Evolutionary conservation across 2,113 vertebrate genomes (phyloP).

Genomic region (Agapornis roseicollis): DNA sequence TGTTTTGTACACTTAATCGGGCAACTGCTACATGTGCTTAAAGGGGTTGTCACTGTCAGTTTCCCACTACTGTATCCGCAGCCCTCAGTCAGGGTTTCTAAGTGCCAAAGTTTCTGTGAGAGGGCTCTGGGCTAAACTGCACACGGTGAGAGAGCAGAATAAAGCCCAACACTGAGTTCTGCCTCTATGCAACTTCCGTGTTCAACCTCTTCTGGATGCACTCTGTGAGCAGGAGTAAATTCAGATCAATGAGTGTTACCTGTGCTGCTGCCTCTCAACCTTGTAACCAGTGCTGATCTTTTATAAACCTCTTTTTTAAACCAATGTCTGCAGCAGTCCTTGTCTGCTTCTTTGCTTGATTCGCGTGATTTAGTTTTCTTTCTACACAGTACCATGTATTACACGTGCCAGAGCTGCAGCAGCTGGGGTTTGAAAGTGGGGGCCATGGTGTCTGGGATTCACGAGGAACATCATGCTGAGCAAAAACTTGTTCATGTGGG

Average conservation of each 20-base stretch:
- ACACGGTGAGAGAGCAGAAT: rapidly evolving
- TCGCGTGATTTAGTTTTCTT: not conserved
- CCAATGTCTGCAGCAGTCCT: rapidly evolving
- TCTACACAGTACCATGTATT: not conserved
- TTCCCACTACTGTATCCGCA: rapidly evolving
- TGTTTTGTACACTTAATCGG: rapidly evolving
- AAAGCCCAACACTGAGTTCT: too few species aligned
- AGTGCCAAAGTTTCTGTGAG: rapidly evolving
- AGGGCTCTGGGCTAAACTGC: rapidly evolving
- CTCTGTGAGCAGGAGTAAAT: rapidly evolving
- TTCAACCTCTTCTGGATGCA: rapidly evolving
- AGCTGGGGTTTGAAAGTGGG: not conserved
- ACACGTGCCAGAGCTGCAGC: not conserved
- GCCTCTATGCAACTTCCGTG: rapidly evolving
- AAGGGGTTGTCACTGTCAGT: rapidly evolving
- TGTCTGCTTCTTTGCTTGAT: not conserved
- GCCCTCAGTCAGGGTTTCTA: rapidly evolving
- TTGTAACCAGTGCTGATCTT: rapidly evolving
- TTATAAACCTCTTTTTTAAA: not conserved
- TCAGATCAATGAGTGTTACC: rapidly evolving
- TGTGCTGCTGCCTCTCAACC: not conserved
- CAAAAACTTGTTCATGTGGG: not conserved
- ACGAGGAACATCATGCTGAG: not conserved
- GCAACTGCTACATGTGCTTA: rapidly evolving
- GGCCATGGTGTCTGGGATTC: not conserved